Percentiles rank a stretch among this genome's conserved stretches.
These are phyloP conservation scores for Baryphthengus martii DNA, from an alignment of 2,113 vertebrate genomes.

Conservation along the genomic window DNA sequence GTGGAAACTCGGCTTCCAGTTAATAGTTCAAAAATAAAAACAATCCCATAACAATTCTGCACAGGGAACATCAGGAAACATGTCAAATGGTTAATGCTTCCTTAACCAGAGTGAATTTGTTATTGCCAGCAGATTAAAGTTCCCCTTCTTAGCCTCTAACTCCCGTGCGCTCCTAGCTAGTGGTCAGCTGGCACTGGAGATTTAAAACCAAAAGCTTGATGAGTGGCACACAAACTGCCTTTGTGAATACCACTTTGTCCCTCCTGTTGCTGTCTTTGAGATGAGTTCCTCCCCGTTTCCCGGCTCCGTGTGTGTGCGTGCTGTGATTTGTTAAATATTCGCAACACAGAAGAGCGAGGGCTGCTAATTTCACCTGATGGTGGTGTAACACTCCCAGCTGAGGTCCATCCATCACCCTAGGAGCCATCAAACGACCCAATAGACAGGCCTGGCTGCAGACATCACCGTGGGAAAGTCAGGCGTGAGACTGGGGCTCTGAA, in stretches of 20 bases:
- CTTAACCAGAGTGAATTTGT: background rate
- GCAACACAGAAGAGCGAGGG: background rate
- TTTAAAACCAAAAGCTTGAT: background rate
- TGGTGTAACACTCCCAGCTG: background rate
- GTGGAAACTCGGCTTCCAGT: slow-evolving; percentile 50
- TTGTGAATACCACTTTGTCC: background rate
- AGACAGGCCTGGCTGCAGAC: background rate
- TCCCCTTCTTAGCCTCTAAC: background rate
- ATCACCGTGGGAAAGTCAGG: background rate
- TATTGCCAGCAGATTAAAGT: background rate
- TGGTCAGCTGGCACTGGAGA: background rate
- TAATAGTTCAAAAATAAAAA: slow-evolving; percentile 60
- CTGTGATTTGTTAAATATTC: background rate
- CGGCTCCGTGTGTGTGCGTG: accelerated
- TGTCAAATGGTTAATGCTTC: background rate
- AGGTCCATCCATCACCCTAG: background rate
- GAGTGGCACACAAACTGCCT: background rate
- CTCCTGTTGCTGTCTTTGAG: background rate
- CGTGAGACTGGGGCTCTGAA: background rate
- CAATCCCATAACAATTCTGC: slow-evolving; percentile 6
- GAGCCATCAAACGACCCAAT: background rate
- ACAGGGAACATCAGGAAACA: background rate
- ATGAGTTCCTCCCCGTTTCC: background rate
- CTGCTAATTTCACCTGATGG: background rate
- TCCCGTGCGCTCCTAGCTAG: background rate